These are phyloP conservation scores for Andrena minutula DNA, from an alignment of 2,888 invertebrate species.

Conservation along the genomic window DNA sequence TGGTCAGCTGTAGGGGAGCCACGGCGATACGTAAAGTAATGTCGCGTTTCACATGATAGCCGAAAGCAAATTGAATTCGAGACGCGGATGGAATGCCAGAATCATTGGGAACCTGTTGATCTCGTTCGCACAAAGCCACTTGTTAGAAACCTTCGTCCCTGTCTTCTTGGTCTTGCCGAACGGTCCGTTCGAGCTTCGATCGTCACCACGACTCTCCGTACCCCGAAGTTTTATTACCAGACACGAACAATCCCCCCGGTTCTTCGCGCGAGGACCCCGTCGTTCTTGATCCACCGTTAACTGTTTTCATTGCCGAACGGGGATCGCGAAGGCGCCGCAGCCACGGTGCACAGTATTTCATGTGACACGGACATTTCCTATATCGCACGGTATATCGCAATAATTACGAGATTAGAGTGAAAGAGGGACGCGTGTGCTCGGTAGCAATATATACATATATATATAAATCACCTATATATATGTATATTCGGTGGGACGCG, in stretches of 20 bases:
- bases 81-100: slow-evolving; percentile 12
- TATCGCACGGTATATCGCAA: slow-evolving; percentile 67
- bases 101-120: slow-evolving; percentile 18
- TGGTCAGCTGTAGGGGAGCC: slow-evolving; percentile 79
- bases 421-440: slow-evolving; percentile 53
- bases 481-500: slow-evolving; percentile 39
- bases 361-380: slow-evolving; percentile 46
- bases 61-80: slow-evolving; percentile 33
- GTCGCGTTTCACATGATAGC: slow-evolving; percentile 65
- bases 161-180: background rate
- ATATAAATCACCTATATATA: slow-evolving; percentile 1
- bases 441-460: slow-evolving; percentile 70
- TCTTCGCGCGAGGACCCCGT: slow-evolving; percentile 1
- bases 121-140: slow-evolving; percentile 39
- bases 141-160: background rate
- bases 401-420: slow-evolving; percentile 63
- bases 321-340: background rate
- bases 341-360: slow-evolving; percentile 32
- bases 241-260: background rate
- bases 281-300: background rate
- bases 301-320: background rate
- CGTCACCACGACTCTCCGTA: background rate
- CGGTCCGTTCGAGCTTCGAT: slow-evolving; percentile 6
- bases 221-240: background rate
- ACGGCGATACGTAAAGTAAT: slow-evolving; percentile 59